Evolutionary conservation across 2,113 vertebrate species (phyloP).

Genomic region (Petrocephalus microphthalmus): DNA sequence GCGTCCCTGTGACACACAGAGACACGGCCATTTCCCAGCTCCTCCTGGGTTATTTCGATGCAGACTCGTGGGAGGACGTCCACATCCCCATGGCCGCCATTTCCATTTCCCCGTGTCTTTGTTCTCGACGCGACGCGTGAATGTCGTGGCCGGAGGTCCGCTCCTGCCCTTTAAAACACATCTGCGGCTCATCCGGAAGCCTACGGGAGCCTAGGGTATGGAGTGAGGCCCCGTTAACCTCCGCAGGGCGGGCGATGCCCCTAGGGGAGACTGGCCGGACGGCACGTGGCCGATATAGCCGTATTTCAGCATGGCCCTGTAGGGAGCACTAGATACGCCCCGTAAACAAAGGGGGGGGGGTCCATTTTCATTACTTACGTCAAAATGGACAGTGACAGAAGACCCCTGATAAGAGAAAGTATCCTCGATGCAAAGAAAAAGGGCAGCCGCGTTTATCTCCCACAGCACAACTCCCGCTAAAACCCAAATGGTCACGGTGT

Average conservation of each 20-base stretch:
- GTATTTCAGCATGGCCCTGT: background rate
- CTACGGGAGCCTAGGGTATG: background rate
- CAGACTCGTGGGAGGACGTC: background rate
- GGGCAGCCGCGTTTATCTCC: constrained; percentile 22
- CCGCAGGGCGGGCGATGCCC: background rate
- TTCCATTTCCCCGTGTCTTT: background rate
- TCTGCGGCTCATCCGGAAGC: background rate
- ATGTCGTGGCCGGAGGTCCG: background rate
- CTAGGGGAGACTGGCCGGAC: background rate
- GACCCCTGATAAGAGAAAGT: background rate
- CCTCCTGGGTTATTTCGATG: constrained; percentile 19
- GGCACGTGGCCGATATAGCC: background rate
- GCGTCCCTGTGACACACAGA: constrained; percentile 13
- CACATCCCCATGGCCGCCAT: background rate
- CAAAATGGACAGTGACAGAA: constrained; percentile 32
- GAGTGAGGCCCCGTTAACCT: background rate
- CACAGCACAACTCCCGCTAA: background rate
- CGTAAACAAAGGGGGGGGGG: constrained; percentile 22
- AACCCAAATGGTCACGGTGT: background rate
- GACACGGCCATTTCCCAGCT: constrained; percentile 6
- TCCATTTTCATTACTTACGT: constrained; percentile 33
- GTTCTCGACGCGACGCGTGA: background rate
- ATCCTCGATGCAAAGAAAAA: constrained; percentile 5
- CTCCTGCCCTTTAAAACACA: background rate
- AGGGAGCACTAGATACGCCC: background rate